A percentile compares a stretch with the other conserved stretches of the same genome.
Evolutionary conservation across 2,113 vertebrate genomes (phyloP).

Genomic region (Felis chaus): DNA sequence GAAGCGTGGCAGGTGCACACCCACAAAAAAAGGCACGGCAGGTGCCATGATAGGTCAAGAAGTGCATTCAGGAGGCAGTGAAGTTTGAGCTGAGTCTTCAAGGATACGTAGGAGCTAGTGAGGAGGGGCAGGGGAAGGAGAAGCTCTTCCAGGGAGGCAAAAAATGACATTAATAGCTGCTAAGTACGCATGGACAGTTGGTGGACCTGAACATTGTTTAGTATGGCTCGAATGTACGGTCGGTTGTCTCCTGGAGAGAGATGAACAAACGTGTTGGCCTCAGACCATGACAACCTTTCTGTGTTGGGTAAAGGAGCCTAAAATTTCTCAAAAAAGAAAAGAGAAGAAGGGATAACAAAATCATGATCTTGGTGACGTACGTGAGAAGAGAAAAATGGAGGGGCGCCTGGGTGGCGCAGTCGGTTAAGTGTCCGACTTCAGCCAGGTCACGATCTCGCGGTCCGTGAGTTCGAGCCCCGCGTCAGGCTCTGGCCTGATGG

Average conservation of each 20-base stretch:
- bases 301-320: neutral
- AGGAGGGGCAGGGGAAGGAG: neutral
- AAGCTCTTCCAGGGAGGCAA: neutral
- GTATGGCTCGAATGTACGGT: neutral
- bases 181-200: neutral
- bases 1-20: neutral
- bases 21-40: neutral
- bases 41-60: neutral
- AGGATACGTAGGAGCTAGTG: neutral
- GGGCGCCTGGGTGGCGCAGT: too few relatives aligned
- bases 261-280: neutral
- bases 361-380: neutral
- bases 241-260: neutral
- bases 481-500: too few relatives aligned
- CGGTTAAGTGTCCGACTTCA: too few relatives aligned
- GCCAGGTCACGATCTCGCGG: too few relatives aligned
- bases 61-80: neutral
- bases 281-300: neutral
- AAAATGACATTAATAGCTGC: neutral
- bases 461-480: too few relatives aligned
- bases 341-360: neutral
- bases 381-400: neutral
- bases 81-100: neutral
- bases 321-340: neutral
- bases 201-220: constrained; percentile 5